These are phyloP conservation scores for Drosophila prostipennis DNA, from an alignment of 2,888 invertebrate species.

Conservation along the genomic window DNA sequence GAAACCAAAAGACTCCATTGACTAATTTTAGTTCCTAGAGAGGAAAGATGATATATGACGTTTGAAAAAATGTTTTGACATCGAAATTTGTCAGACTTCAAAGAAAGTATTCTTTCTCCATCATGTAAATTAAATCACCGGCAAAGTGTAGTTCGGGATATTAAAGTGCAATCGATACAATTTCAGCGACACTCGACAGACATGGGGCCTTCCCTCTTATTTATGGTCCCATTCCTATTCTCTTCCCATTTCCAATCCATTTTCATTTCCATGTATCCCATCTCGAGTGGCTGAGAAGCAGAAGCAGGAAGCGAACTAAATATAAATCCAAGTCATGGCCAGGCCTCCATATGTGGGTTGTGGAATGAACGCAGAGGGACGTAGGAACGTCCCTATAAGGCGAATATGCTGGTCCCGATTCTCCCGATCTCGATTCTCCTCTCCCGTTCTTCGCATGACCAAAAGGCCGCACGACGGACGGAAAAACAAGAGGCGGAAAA, in stretches of 20 bases:
- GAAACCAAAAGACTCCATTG: slow-evolving; percentile 3
- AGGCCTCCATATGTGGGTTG: slow-evolving; percentile 67
- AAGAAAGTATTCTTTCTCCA: neutral
- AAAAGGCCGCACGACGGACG: slow-evolving; percentile 33
- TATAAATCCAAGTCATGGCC: slow-evolving; percentile 71
- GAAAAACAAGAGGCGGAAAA: slow-evolving; percentile 1
- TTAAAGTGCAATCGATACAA: slow-evolving; percentile 67
- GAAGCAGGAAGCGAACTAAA: slow-evolving; percentile 78
- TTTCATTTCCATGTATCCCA: slow-evolving; percentile 35
- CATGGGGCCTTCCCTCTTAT: slow-evolving; percentile 3
- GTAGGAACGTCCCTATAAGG: slow-evolving; percentile 3
- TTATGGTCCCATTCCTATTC: neutral
- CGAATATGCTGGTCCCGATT: slow-evolving; percentile 26
- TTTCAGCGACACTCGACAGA: slow-evolving; percentile 35
- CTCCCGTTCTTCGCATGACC: slow-evolving; percentile 21
- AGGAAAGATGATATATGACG: slow-evolving; percentile 27
- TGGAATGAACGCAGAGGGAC: slow-evolving; percentile 2
- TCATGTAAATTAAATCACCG: slow-evolving; percentile 19
- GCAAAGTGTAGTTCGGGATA: slow-evolving; percentile 15
- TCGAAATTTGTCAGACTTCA: neutral
- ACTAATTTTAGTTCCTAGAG: slow-evolving; percentile 40
- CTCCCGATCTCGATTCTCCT: neutral
- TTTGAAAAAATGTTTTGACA: slow-evolving; percentile 35
- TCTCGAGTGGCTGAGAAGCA: slow-evolving; percentile 19
- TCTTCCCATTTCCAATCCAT: slow-evolving; percentile 4